Evolutionary conservation across 2,113 vertebrate species (phyloP).

Genomic region (Dendrocopos noguchii): DNA sequence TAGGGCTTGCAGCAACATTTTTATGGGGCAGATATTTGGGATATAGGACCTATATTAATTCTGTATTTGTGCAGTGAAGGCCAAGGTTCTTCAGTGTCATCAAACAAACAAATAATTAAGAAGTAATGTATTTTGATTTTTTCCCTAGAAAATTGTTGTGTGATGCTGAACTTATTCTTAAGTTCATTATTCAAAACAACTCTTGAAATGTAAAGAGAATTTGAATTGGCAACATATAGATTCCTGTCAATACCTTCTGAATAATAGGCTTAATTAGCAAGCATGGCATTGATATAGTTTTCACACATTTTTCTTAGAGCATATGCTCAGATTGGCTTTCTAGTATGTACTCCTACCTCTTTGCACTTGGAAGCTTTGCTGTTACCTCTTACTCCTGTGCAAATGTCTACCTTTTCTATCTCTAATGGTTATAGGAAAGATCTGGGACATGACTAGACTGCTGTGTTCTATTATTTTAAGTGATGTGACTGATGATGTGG

Average conservation of each 20-base stretch:
- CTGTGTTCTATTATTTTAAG: neutral
- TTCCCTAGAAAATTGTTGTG: neutral
- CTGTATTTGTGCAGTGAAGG: neutral
- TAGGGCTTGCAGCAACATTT: neutral
- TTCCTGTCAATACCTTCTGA: neutral
- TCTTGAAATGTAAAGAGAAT: neutral
- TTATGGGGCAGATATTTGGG: neutral
- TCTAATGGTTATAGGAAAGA: neutral
- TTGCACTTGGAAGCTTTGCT: neutral
- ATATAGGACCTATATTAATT: neutral
- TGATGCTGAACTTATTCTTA: neutral
- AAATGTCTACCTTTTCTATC: neutral
- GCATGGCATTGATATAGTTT: neutral
- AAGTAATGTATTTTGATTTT: neutral
- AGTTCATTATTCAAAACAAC: neutral
- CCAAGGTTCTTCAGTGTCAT: neutral
- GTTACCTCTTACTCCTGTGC: neutral
- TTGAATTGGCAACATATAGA: neutral
- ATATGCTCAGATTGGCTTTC: neutral
- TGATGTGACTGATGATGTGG: neutral
- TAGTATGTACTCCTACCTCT: neutral
- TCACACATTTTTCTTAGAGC: neutral
- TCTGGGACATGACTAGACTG: neutral
- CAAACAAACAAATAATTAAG: neutral
- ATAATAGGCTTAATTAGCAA: neutral